Conservation (phyloP, 2,888 invertebrate species). For the Tethea ocularis region DNA sequence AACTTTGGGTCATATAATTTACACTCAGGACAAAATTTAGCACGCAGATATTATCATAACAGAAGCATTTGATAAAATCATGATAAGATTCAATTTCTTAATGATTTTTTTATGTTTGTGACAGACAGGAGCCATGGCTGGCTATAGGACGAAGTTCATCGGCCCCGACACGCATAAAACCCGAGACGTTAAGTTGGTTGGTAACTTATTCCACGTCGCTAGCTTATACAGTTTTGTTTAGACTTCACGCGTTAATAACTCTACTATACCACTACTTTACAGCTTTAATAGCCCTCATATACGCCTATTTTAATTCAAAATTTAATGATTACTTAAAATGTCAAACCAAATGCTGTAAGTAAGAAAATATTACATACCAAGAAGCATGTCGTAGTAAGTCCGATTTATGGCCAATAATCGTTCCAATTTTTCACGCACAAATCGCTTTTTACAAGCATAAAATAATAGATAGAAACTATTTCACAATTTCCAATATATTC, state of each 20-base stretch:
- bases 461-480: not conserved
- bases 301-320: not conserved
- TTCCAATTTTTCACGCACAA: not conserved
- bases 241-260: not conserved
- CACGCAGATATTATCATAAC: not conserved
- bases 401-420: not conserved
- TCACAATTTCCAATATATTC: not conserved
- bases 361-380: not conserved
- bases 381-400: not conserved
- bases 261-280: not conserved
- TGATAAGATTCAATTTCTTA: not conserved
- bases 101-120: too few relatives aligned
- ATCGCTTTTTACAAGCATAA: not conserved
- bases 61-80: not conserved
- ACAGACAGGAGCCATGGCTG: too few relatives aligned
- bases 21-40: not conserved
- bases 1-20: not conserved
- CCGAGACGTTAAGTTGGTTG: not conserved
- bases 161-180: constrained; percentile 4
- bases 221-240: not conserved
- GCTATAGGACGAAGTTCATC: constrained; percentile 8
- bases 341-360: not conserved
- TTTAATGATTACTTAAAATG: not conserved
- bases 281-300: not conserved
- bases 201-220: constrained; percentile 2